Percentiles rank a stretch among this genome's conserved stretches.
Evolutionary conservation across 2,888 invertebrate genomes (phyloP).

Genomic region (Chymomyza caudatula): DNA sequence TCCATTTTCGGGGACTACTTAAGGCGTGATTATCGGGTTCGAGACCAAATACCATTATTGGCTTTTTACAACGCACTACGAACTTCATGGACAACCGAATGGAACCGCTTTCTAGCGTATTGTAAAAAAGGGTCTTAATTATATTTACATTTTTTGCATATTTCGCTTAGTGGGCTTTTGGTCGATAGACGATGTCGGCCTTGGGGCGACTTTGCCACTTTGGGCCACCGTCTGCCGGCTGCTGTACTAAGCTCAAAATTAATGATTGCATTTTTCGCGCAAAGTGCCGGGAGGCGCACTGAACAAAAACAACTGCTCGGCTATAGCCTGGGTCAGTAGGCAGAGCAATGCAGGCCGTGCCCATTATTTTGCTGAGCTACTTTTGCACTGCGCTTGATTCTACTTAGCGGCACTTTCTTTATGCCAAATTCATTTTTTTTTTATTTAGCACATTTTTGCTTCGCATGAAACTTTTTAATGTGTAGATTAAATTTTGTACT

Average conservation of each 20-base stretch:
- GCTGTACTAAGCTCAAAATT: slow-evolving; percentile 59
- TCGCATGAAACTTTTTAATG: slow-evolving; percentile 54
- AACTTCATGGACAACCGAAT: background rate
- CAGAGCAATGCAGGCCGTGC: background rate
- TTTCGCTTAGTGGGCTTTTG: slow-evolving; percentile 17
- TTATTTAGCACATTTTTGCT: background rate
- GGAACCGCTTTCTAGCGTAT: background rate
- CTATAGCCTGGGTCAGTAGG: background rate
- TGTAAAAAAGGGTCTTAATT: slow-evolving; percentile 49
- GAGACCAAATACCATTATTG: no score
- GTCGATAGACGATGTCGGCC: slow-evolving; percentile 11
- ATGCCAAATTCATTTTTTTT: background rate
- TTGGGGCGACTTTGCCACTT: background rate
- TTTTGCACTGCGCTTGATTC: background rate
- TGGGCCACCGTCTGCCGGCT: background rate
- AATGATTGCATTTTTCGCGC: slow-evolving; percentile 62
- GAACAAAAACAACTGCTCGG: background rate
- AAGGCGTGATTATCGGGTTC: no score
- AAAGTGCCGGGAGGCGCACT: slow-evolving; percentile 34
- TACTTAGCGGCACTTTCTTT: background rate
- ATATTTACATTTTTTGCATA: slow-evolving; percentile 53
- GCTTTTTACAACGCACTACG: background rate
- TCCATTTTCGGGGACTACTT: no score
- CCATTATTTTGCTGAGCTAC: background rate
- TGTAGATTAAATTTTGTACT: slow-evolving; percentile 56